These are phyloP conservation scores for Leptopilina syphax DNA, from an alignment of 2,888 invertebrate species.

Conservation along the genomic window DNA sequence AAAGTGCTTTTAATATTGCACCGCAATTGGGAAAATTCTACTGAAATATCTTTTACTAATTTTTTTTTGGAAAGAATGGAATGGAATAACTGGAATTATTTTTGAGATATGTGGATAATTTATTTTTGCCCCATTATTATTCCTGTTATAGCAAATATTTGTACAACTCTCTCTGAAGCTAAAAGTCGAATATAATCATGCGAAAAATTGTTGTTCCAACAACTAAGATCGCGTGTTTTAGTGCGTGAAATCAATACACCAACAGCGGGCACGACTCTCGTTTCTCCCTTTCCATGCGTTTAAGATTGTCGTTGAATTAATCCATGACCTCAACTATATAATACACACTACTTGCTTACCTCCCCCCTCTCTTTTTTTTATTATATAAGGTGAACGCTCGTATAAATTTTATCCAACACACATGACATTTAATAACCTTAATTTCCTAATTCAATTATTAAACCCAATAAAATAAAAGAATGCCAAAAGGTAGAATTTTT, in stretches of 20 bases:
- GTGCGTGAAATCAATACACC: constrained; percentile 63
- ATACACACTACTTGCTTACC: background rate
- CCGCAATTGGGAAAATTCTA: too few species aligned
- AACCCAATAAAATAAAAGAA: background rate
- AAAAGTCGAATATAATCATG: constrained; percentile 20
- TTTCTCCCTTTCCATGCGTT: constrained; percentile 45
- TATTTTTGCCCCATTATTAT: background rate
- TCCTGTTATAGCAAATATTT: background rate
- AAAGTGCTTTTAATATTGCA: too few species aligned
- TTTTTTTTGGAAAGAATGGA: background rate
- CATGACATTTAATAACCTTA: constrained; percentile 21
- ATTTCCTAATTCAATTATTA: constrained; percentile 25
- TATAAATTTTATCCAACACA: background rate
- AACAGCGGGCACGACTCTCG: constrained; percentile 55
- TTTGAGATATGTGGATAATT: background rate
- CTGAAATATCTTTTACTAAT: too few species aligned
- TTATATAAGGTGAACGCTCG: background rate
- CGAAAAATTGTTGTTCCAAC: background rate
- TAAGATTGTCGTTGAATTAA: constrained; percentile 34
- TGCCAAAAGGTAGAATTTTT: too few species aligned
- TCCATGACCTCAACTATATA: constrained; percentile 20
- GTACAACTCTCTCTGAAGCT: background rate
- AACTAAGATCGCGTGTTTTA: constrained; percentile 56
- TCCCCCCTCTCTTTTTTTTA: too few species aligned
- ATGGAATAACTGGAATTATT: too few species aligned